Base-by-base conservation (phyloP, 2,888 invertebrate species). In the Liopterus haemorrhoidalis region DNA sequence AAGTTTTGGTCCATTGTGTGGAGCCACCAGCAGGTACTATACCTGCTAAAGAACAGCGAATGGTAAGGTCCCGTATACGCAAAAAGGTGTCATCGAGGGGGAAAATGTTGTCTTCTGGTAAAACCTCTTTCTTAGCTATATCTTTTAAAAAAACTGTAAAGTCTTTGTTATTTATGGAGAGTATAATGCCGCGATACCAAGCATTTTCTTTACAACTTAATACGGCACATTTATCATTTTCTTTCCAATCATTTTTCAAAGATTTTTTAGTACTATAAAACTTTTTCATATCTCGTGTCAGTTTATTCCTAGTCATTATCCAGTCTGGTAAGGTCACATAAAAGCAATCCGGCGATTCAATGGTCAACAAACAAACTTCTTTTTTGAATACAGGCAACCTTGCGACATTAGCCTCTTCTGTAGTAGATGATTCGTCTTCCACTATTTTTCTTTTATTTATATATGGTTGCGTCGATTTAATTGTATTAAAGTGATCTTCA, bases 31-130 rank as follows among this genome's bases (percentile, higher is more conserved):
- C 82, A 0, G 89, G 82, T 16, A 70, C 65, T 6, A 90, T 73
- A 14, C 82, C 82, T 2, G 75, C 76, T 37, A 91, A 61, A 59
- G 82, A 81, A 49, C 88, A 82, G 52, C 75, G 76, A 15, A 80
- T 69, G 0, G 79, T 78, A 0, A 77, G 76, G 46, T 78, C 74
- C 0, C 75, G 72, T 1, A 74, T 63, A 0, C 63, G 60, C 5
- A 64, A 58, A 49, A 82, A 81, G 5, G 71, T 63, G 0, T 66
- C 55, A 8, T 71, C 60, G 3, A 85, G 66, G 2, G 70, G 65
- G 37, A 70, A 75, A 12, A 86, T 62, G 33, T 69, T 61, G 1
- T 66, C 58, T 0, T 58, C 38, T 0, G 64, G 59, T 9, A 81
- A 69, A 1, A 66, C 67, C 51, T 77, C 74, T 2, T 70, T 66